Percentiles rank a stretch among this genome's conserved stretches.
Evolutionary conservation across 2,797 vertebrate species (phyloP).

Genomic region (Myotis myotis): DNA sequence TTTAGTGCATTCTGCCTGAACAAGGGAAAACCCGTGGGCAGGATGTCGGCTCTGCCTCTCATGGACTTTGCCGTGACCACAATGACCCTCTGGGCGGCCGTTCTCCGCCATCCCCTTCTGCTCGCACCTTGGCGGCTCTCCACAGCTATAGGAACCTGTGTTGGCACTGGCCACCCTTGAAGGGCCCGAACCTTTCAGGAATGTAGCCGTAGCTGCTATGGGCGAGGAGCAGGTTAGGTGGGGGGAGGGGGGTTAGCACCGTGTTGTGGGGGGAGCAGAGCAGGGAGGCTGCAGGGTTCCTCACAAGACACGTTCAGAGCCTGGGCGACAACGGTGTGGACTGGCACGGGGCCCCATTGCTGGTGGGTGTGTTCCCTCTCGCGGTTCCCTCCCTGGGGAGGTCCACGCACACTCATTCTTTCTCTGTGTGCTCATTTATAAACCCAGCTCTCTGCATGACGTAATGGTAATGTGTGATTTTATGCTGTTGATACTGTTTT

Average conservation of each 20-base stretch:
- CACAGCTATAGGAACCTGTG: rapidly evolving
- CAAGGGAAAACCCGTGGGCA: rapidly evolving
- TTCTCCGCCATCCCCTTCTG: rapidly evolving
- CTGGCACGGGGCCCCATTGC: rapidly evolving
- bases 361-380: not conserved
- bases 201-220: rapidly evolving
- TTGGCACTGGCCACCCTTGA: rapidly evolving
- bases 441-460: not conserved
- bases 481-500: not conserved
- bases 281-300: not conserved
- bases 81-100: rapidly evolving
- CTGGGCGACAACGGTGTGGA: rapidly evolving
- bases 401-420: rapidly evolving
- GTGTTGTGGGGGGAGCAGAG: not conserved
- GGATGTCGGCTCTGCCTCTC: not conserved
- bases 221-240: rapidly evolving
- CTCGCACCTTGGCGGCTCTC: rapidly evolving
- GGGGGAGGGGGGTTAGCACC: rapidly evolving
- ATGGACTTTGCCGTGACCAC: rapidly evolving
- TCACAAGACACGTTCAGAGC: rapidly evolving
- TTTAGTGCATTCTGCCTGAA: not conserved
- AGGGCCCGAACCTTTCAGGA: not conserved
- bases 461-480: not conserved
- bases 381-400: not conserved
- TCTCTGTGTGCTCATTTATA: not conserved